Evolutionary conservation across 2,888 invertebrate species (phyloP), one percentile per base, ranked within the genome.

Genomic region (Hermaeophaga mercurialis): DNA sequence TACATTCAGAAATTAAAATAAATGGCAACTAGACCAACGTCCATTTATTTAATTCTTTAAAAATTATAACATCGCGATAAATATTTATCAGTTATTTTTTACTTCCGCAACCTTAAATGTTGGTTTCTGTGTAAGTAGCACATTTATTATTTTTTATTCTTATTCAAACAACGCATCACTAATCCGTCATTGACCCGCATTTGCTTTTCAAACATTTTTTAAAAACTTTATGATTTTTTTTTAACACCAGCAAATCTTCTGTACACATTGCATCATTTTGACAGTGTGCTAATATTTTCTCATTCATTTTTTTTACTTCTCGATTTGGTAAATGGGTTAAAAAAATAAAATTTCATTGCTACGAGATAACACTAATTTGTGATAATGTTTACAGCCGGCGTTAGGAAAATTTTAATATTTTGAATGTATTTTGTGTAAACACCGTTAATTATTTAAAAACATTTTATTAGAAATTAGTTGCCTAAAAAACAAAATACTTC

Each of bases 141-240:
- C 12, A 36, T 12, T 15, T 15, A 38, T 9, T 9, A 19, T 19
- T 39, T 19, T 34, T 39, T 39, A 19, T 39, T 19, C n/a, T 39
- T 22, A 22, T n/a, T 18, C 12, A 19, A 39, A 39, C 12, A 39
- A 26, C 15, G 8, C 5, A n/a, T 44, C 15, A 28, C 28, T 49
- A 41, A 50, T 31, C 50, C 50, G 50, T 33, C 50, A 50, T 50
- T 50, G 50, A 50, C 41, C 50, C 33, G 41, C 12, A 41, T 50
- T n/a, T 50, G 9, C 31, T 9, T 41, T 41, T 14, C 39, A 28
- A 41, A 47, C 19, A 22, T 17, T 24, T 49, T 41, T 41, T 39
- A 39, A 18, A 1, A 17, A 39, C 7, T 49, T 49, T 41, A 50
- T 18, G 49, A 50, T 49, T 49, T 41, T 47, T n/a, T 48, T 50